phyloP scores from a whole-genome alignment of 2,113 vertebrate genomes.

The Aleadryas rufinucha region DNA sequence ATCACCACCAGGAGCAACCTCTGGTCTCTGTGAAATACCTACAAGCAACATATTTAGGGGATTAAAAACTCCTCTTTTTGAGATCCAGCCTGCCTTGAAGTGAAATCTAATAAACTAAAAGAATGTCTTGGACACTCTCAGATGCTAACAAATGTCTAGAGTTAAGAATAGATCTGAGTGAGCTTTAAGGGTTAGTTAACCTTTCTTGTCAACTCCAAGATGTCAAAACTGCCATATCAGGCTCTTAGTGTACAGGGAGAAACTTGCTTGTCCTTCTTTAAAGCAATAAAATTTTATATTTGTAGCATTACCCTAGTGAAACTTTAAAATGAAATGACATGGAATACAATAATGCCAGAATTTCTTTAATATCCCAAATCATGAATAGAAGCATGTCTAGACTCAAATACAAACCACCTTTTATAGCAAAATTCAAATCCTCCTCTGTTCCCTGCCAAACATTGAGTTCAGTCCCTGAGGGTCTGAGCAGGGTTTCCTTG shows the following conservation, averaged over 20 bases:
- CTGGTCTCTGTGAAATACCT: not conserved
- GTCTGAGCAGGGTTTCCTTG: not conserved
- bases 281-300: not conserved
- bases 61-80: not conserved
- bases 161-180: not conserved
- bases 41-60: not conserved
- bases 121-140: not conserved
- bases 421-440: not conserved
- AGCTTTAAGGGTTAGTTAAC: not conserved
- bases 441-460: not conserved
- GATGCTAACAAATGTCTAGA: not conserved
- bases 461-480: not conserved
- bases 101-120: not conserved
- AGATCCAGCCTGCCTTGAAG: not conserved
- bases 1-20: not conserved
- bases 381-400: not conserved
- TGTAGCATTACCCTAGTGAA: not conserved
- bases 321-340: not conserved
- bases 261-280: not conserved
- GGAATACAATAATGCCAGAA: not conserved
- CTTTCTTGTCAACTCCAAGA: not conserved
- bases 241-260: not conserved
- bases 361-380: not conserved
- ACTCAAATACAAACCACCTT: not conserved
- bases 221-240: not conserved